These are phyloP conservation scores for Tenodera sinensis DNA, from an alignment of 2,888 invertebrate genomes.

Conservation along the genomic window DNA sequence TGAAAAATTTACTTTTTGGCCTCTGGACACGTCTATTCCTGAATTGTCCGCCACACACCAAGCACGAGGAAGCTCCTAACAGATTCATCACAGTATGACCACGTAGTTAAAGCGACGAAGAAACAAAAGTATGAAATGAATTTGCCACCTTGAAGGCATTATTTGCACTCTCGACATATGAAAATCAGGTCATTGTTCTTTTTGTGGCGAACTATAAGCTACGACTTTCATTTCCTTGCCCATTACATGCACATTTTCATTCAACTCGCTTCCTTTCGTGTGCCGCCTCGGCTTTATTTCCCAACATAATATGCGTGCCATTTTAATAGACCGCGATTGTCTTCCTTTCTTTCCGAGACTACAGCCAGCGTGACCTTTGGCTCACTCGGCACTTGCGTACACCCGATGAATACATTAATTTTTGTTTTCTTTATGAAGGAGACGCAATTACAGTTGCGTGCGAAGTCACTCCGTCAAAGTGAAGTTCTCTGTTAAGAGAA, in stretches of 20 bases:
- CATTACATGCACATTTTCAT: background rate
- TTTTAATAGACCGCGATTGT: background rate
- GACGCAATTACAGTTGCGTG: background rate
- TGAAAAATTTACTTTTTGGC: no score
- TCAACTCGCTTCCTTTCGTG: background rate
- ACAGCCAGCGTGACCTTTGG: background rate
- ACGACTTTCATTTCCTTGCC: background rate
- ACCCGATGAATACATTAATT: background rate
- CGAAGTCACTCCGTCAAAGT: background rate
- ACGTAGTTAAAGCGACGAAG: no score
- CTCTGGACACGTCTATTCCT: no score
- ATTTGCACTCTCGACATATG: background rate
- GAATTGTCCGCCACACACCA: no score
- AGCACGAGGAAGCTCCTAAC: no score
- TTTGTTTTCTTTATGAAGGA: background rate
- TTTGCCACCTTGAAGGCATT: background rate
- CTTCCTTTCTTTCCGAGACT: background rate
- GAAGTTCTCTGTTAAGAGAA: background rate
- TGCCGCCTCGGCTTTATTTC: background rate
- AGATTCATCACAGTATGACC: no score
- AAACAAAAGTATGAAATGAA: no score
- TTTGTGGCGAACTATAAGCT: background rate
- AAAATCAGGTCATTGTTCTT: background rate
- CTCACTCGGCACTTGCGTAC: background rate
- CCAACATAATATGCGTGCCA: background rate